Conservation (phyloP, 2,113 vertebrate genomes). For the Peromyscus californicus region DNA sequence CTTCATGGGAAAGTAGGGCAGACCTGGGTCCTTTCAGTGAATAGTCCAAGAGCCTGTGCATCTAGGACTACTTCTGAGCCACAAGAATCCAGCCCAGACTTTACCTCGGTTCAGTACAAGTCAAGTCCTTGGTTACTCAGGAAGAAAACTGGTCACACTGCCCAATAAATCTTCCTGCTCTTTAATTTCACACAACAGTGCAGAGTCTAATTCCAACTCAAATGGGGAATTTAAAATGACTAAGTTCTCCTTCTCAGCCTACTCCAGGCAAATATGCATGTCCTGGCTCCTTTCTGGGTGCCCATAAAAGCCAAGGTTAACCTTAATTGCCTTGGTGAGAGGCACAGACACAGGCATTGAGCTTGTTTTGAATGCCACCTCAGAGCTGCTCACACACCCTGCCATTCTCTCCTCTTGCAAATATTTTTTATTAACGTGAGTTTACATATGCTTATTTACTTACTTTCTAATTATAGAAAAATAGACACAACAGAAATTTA, state of each 20-base stretch:
- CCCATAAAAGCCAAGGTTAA: conserved; percentile 29
- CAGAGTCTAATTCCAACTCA: conserved; percentile 53
- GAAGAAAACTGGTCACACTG: conserved; percentile 73
- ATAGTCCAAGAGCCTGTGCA: background rate
- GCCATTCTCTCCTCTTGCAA: background rate
- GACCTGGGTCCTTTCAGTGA: background rate
- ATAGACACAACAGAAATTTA: background rate
- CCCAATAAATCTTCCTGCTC: conserved; percentile 79
- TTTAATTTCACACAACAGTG: conserved; percentile 77
- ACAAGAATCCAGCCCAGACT: conserved; percentile 47
- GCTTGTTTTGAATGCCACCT: background rate
- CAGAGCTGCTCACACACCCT: background rate
- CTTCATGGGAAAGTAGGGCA: background rate
- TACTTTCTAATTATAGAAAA: background rate
- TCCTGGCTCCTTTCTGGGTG: conserved; percentile 57
- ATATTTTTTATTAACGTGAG: conserved; percentile 24
- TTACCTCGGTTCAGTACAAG: conserved; percentile 28
- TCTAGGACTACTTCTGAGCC: background rate
- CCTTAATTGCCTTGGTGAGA: conserved; percentile 4
- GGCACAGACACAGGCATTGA: background rate
- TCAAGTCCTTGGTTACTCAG: conserved; percentile 65
- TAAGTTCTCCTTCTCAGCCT: conserved; percentile 32
- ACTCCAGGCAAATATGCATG: conserved; percentile 59
- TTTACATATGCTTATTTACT: background rate
- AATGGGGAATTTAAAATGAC: conserved; percentile 71